Evolutionary conservation across 2,797 vertebrate genomes (phyloP), one percentile per base, ranked within the genome.

Genomic region (Takifugu ocellatus): DNA sequence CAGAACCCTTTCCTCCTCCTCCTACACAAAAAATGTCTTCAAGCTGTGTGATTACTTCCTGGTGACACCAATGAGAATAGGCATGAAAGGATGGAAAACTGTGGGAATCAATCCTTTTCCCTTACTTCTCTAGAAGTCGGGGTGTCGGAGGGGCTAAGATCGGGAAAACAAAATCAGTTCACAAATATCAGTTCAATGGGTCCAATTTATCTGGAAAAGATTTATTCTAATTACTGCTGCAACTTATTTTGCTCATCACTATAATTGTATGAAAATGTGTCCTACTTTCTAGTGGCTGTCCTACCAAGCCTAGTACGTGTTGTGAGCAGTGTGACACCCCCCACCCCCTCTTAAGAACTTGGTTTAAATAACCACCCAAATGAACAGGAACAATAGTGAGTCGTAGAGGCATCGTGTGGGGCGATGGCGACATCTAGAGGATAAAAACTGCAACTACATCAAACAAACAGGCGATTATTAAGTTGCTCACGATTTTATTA

Each of bases 351-450:
- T 10, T 33, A 2, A 10, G 31, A 33, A 33, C 57, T 59, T 59
- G 72, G 39, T 75, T 68, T 29, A 59, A 74, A 79, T 51, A 56
- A 75, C 67, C 2, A 3, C 59, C 26, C 15, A 15, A 66, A 36
- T 46, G 56, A 70, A 74, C 68, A 42, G 29, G 60, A 48, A 74
- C 33, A 25, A 43, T 33, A n/a, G 26, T 7, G 1, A 39, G 36
- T 39, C 5, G 3, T 12, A 36, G 25, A 27, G n/a, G 16, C 11
- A 12, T 3, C 2, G 10, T 14, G 12, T 39, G 36, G 36, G 5
- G 3, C 36, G 5, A 11, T 24, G 61, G 68, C 56, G 25, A 5
- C 83, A 88, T 83, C 90, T 89, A 81, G 79, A 84, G 91, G 85
- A 25, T 49, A 63, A 0, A 59, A 1, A 8, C 6, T 17, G 61